Base-by-base conservation (phyloP, 2,797 vertebrate species). In the Melanotaenia parkinsoni region DNA sequence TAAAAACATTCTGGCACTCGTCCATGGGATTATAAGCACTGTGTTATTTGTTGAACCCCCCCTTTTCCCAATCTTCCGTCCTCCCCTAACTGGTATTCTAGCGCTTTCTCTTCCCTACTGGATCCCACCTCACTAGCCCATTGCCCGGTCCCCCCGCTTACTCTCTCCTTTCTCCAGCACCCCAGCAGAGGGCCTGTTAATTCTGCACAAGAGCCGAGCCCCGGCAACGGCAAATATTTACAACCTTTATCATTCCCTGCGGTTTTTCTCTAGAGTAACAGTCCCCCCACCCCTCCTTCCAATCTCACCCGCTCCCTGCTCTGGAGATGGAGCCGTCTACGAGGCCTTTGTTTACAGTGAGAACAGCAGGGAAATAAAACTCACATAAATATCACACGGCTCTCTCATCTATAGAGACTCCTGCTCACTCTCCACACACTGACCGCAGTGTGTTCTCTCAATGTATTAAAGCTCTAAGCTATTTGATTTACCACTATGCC, bases 1-100 rank as follows among this genome's bases (percentile, higher is more conserved):
- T 92, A 94, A 94, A 95, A 95, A 94, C 91, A 92, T 93, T 84
- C 92, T 94, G 95, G 95, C 94, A 89, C 90, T 88, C 72, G 62
- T 92, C 94, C 94, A 94, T 75, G 80, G 91, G 93, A 94, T 95
- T 94, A 94, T 92, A 91, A 91, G 85, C 77, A 68, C 85, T 70
- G 83, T 91, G 91, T 92, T 94, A 92, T 93, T 94, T 93, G 92
- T 88, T 73, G 71, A 92, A 73, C 65, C 71, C 60, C 71, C 54
- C 64, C 72, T 47, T 65, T 51, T 24, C 73, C 72, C 66, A 68
- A 12, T 66, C 58, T 65, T 13, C 58, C 20, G 7, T 28, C 33
- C 67, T 35, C 59, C 60, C 63, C 73, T 66, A 37, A 77, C 77
- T 66, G 67, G 74, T 81, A 81, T 76, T 78, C 70, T 38, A 59